Conservation (phyloP, 2,113 vertebrate genomes). For the Oplegnathus fasciatus region DNA sequence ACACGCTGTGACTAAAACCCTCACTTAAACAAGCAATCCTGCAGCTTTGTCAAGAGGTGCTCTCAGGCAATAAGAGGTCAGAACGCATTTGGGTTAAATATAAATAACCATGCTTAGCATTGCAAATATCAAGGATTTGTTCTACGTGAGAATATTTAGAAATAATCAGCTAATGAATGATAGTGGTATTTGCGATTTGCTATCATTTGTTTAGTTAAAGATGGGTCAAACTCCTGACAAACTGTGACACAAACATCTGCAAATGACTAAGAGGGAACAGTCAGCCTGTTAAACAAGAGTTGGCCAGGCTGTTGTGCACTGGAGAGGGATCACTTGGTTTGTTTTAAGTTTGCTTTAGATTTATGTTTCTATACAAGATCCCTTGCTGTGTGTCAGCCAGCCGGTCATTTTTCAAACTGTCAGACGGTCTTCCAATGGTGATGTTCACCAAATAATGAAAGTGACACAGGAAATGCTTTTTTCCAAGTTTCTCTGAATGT, state of each 20-base stretch:
- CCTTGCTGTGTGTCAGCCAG: background rate
- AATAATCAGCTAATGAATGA: conserved; percentile 6
- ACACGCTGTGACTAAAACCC: conserved; percentile 29
- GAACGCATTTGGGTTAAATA: conserved; percentile 9
- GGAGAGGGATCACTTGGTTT: background rate
- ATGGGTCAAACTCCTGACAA: conserved; percentile 2
- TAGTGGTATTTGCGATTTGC: background rate
- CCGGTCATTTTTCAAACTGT: conserved; percentile 16
- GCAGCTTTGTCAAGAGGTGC: conserved; percentile 41
- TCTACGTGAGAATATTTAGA: background rate
- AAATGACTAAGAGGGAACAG: background rate
- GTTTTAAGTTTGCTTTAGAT: conserved; percentile 21
- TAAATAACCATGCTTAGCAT: conserved; percentile 5
- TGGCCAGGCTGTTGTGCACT: background rate
- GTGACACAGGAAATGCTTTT: conserved; percentile 24
- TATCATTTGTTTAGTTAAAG: background rate
- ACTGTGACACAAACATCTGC: conserved; percentile 5
- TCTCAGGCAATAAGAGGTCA: conserved; percentile 56
- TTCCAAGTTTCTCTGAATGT: conserved; percentile 61
- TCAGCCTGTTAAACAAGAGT: background rate
- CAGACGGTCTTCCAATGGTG: conserved; percentile 68
- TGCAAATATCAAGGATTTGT: conserved; percentile 33
- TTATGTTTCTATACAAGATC: conserved; percentile 16
- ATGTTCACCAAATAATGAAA: conserved; percentile 47
- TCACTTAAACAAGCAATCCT: conserved; percentile 39